Base-by-base conservation (phyloP, 2,797 vertebrate genomes). In the Tokudaia tokunoshimensis region DNA sequence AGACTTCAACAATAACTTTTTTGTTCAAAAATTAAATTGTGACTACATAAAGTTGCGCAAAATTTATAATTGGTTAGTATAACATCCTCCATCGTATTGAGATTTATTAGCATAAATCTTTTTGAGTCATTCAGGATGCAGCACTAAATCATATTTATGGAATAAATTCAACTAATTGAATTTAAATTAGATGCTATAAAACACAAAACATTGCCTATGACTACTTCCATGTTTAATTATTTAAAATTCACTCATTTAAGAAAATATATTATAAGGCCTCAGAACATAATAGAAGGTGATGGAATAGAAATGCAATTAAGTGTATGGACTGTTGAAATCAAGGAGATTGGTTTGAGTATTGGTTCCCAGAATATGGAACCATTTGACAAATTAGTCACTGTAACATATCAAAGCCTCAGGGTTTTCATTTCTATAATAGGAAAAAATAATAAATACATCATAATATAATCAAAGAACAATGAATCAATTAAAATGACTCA, bases 81-180 rank as follows among this genome's bases (percentile, higher is more conserved):
- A 78, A 72, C 9, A 92, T 83, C 86, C 44, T 75, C 24, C 15
- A n/a, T 86, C 85, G 37, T 87, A 91, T 4, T 72, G 6, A 61
- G 41, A 79, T 89, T 96, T 92, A 96, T 89, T 97, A 80, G 34
- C 61, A 59, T 70, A 96, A 96, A 96, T 87, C 26, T 92, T 50
- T 74, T 44, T 76, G 81, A 76, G 41, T 90, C 78, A 85, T 91
- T 95, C 67, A 57, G 29, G 34, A 72, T 83, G 83, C 20, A 93
- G 31, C 13, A 94, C 41, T 94, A 92, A 95, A 81, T 95, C 57
- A 92, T 92, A 50, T 87, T 94, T 95, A 81, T 82, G 26, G 92
- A 95, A 93, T 78, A 87, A 90, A 93, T 22, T 41, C 17, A 81
- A 63, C 19, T 47, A 47, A 94, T 20, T 94, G 90, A 95, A 96